These are phyloP conservation scores for Cosmopolites sordidus DNA, from an alignment of 2,888 invertebrate species.

Conservation along the genomic window DNA sequence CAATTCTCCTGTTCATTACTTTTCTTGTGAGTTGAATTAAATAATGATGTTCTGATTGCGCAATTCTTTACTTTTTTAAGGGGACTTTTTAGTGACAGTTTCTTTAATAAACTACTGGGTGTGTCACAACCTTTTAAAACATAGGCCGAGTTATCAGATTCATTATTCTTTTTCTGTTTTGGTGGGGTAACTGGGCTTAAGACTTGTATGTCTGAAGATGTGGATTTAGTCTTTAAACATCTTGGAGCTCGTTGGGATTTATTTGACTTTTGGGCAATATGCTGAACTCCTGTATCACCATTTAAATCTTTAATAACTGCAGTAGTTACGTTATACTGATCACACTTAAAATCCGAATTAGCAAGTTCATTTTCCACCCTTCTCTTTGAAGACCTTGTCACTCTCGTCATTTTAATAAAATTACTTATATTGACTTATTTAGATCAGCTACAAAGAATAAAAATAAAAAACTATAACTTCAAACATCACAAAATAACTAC, in stretches of 20 bases:
- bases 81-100: slow-evolving; percentile 35
- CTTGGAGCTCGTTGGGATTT: slow-evolving; percentile 14
- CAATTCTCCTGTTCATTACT: background rate
- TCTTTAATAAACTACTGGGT: slow-evolving; percentile 38
- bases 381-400: slow-evolving; percentile 13
- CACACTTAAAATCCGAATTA: too few species aligned
- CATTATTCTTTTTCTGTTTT: slow-evolving; percentile 38
- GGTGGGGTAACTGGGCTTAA: slow-evolving; percentile 40
- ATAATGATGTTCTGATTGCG: slow-evolving; percentile 9
- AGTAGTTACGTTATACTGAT: too few species aligned
- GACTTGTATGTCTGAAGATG: slow-evolving; percentile 16
- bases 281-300: slow-evolving; percentile 22
- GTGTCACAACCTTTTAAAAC: slow-evolving; percentile 30
- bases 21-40: background rate
- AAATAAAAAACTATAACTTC: too few species aligned
- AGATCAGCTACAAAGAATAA: too few species aligned
- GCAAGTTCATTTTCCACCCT: background rate
- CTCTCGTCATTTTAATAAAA: slow-evolving; percentile 7
- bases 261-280: background rate
- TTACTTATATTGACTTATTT: too few species aligned
- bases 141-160: background rate
- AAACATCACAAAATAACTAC: too few species aligned
- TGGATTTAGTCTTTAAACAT: slow-evolving; percentile 21
- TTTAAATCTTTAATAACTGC: slow-evolving; percentile 24
- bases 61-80: slow-evolving; percentile 10